Percentiles rank a stretch among this genome's conserved stretches.
These are phyloP conservation scores for Andrena chrysosceles DNA, from an alignment of 2,888 invertebrate species.

Conservation along the genomic window DNA sequence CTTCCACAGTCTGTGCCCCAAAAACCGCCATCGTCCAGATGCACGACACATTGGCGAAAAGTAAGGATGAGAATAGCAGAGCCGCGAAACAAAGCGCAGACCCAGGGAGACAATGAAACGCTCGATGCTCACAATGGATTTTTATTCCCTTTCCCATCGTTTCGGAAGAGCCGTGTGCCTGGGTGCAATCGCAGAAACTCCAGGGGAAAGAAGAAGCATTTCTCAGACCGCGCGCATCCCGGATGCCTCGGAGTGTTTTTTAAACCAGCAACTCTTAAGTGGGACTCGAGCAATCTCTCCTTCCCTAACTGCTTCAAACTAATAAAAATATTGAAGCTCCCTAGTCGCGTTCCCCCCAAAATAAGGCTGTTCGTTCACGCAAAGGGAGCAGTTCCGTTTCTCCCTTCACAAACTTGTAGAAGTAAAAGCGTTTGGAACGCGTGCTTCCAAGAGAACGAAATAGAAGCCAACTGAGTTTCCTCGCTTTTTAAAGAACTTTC, in stretches of 20 bases:
- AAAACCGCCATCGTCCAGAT: not conserved
- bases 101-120: conserved; percentile 37
- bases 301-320: not conserved
- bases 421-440: not conserved
- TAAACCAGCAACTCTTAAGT: conserved; percentile 41
- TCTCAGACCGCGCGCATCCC: conserved; percentile 38
- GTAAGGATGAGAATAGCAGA: conserved; percentile 28
- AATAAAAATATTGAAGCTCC: conserved; percentile 1
- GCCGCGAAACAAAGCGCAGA: conserved; percentile 44
- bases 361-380: not conserved
- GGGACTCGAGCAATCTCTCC: conserved; percentile 39
- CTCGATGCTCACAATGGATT: conserved; percentile 44
- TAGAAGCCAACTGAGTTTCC: not conserved
- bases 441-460: not conserved
- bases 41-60: conserved; percentile 2
- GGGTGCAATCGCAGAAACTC: conserved; percentile 30
- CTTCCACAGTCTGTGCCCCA: not conserved
- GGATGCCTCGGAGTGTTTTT: conserved; percentile 39
- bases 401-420: not conserved
- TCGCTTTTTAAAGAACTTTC: not conserved
- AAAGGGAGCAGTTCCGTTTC: not conserved
- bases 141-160: conserved; percentile 57
- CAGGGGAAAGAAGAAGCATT: conserved; percentile 25
- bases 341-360: conserved; percentile 14
- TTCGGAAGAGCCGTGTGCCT: conserved; percentile 20